These are phyloP conservation scores for Mormyrus hasselquistii DNA, from an alignment of 2,797 vertebrate species.

Conservation along the genomic window DNA sequence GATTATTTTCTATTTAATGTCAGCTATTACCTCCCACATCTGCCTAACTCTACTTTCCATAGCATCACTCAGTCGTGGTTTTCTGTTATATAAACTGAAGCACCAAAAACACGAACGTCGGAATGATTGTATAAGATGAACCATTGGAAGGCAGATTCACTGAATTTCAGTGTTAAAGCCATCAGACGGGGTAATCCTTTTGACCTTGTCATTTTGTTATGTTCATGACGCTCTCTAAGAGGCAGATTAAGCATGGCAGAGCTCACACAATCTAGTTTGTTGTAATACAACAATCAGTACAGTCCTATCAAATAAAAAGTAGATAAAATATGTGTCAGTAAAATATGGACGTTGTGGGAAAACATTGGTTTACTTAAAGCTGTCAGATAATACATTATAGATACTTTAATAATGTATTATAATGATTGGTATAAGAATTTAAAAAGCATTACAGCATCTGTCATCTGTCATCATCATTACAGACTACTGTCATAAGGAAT, in stretches of 20 bases:
- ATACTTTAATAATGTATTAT: not conserved
- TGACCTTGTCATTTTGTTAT: not conserved
- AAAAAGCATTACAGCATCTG: not conserved
- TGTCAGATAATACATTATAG: not conserved
- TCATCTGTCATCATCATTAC: no score
- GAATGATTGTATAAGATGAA: not conserved
- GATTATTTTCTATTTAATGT: not conserved
- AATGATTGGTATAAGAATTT: not conserved
- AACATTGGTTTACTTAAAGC: not conserved
- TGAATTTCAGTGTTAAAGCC: not conserved
- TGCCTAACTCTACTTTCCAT: not conserved
- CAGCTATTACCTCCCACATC: not conserved
- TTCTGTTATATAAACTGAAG: not conserved
- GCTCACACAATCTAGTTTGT: not conserved
- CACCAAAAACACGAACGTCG: not conserved
- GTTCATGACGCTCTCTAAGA: not conserved
- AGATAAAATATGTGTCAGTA: not conserved
- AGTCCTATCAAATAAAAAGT: not conserved
- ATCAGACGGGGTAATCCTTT: not conserved
- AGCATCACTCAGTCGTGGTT: not conserved
- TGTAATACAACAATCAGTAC: not conserved
- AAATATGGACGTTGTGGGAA: not conserved
- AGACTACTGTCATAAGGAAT: not conserved
- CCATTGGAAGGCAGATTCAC: not conserved
- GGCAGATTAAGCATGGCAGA: not conserved